phyloP scores from a whole-genome alignment of 2,888 invertebrate species.

The Drosophila longiperda region DNA sequence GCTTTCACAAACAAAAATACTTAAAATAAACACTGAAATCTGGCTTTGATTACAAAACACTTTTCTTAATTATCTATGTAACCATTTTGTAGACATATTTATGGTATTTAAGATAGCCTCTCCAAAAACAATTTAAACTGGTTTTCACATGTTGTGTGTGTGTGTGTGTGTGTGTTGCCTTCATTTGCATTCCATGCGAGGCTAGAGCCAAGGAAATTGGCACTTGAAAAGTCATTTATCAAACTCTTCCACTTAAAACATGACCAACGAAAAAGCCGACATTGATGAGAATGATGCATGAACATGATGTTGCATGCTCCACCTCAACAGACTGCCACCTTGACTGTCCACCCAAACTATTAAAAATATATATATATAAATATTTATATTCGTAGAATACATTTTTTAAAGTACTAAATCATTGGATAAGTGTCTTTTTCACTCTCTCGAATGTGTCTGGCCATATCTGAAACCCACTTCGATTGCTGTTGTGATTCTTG shows the following conservation, averaged over 20 bases:
- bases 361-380: conserved; percentile 27
- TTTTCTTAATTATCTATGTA: background rate
- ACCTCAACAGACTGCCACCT: conserved; percentile 7
- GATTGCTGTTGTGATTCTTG: conserved; percentile 25
- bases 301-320: conserved; percentile 28
- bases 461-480: conserved; percentile 31
- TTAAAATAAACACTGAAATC: background rate
- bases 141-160: conserved; percentile 4
- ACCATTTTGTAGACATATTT: background rate
- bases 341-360: conserved; percentile 31
- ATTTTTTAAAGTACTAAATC: conserved; percentile 50
- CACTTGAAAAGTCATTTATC: conserved; percentile 67
- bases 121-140: conserved; percentile 28
- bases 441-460: conserved; percentile 25
- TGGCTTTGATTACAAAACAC: background rate
- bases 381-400: conserved; percentile 16
- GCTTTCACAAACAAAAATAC: background rate
- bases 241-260: conserved; percentile 41
- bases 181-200: conserved; percentile 24
- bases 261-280: conserved; percentile 29
- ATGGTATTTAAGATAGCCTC: background rate
- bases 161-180: background rate
- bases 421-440: conserved; percentile 47
- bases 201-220: conserved; percentile 53
- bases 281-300: conserved; percentile 47